Evolutionary conservation across 2,113 vertebrate genomes (phyloP), one percentile per base, ranked within the genome.

Genomic region (Noturus placidus): DNA sequence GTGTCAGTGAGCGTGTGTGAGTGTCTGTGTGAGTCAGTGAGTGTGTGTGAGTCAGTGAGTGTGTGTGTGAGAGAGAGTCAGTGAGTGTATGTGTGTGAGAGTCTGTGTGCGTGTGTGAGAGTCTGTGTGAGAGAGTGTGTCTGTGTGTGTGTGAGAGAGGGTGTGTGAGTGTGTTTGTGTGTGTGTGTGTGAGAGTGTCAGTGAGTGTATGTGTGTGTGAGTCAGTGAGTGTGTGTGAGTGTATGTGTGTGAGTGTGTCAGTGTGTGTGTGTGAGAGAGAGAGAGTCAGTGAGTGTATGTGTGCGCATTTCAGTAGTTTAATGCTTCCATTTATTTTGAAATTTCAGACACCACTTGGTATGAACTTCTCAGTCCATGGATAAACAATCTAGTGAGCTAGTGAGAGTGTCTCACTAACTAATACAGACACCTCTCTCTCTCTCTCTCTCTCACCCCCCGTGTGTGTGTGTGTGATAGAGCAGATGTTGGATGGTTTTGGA

Each of bases 401-500:
- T 35, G 22, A 50, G 17, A 52, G 14, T 35, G 5, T 4, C 10
- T 76, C 35, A 61, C 30, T 52, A 42, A 87, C 20, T 82, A 63
- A 13, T 82, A 42, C 33, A 57, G 54, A 81, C 79, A 46, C 61
- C 83, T 88, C 76, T 76, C 57, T 83, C 79, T 69, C 76, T 56
- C 46, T 19, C 33, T 77, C 57, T 67, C 61, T 57, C 61, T 79
- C 82, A 81, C 89, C 15, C 89, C 91, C 92, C 94, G 93, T 93
- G 90, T 93, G n/a, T 35, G 15, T 79, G 2, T 80, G 52, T 56
- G 50, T 80, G 52, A 89, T 92, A 87, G 90, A 99, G 96, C 98
- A 99, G 97, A 99, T 99, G 98, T 98, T 97, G 96, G 96, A 95
- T 96, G 96, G 96, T 90, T 97, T 97, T 94, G 97, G 97, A 97